Evolutionary conservation across 1,140 invertebrate genomes (phyloP).

Genomic region (Contarinia nasturtii): DNA sequence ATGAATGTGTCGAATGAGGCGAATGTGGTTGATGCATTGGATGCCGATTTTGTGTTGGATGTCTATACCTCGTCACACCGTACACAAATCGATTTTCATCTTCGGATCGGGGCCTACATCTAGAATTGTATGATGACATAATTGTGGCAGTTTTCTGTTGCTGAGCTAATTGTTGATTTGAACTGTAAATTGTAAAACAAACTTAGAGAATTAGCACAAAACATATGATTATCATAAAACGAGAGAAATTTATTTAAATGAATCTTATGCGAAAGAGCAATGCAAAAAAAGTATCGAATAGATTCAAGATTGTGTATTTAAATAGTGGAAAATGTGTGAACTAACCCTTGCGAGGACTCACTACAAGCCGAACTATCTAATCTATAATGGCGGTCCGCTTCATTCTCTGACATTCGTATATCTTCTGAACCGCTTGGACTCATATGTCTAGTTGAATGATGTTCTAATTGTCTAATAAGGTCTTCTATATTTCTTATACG

Average conservation of each 20-base stretch:
- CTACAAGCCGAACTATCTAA: slow-evolving; percentile 60
- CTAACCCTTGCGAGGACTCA: slow-evolving; percentile 52
- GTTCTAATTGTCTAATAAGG: slow-evolving; percentile 73
- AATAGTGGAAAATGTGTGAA: slow-evolving; percentile 8
- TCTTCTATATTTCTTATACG: slow-evolving; percentile 81
- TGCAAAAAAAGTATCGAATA: not conserved
- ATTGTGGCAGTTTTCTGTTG: slow-evolving; percentile 26
- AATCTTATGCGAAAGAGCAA: not conserved
- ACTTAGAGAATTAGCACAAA: not conserved
- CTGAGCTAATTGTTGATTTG: slow-evolving; percentile 25
- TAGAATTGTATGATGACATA: slow-evolving; percentile 25
- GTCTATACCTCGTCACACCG: slow-evolving; percentile 58
- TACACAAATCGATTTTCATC: slow-evolving; percentile 54
- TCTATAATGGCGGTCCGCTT: slow-evolving; percentile 72
- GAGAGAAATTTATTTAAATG: not conserved
- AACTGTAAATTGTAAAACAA: slow-evolving; percentile 9
- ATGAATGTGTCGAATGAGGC: slow-evolving; percentile 24
- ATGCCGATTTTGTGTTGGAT: slow-evolving; percentile 39
- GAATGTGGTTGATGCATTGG: slow-evolving; percentile 15
- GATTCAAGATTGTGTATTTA: not conserved
- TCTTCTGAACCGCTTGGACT: slow-evolving; percentile 80
- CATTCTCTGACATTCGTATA: slow-evolving; percentile 77
- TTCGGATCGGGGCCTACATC: slow-evolving; percentile 29
- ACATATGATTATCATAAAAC: not conserved
- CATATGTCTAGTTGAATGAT: slow-evolving; percentile 70